These are phyloP conservation scores for Trisateles emortualis DNA, from an alignment of 2,888 invertebrate species.

Conservation along the genomic window DNA sequence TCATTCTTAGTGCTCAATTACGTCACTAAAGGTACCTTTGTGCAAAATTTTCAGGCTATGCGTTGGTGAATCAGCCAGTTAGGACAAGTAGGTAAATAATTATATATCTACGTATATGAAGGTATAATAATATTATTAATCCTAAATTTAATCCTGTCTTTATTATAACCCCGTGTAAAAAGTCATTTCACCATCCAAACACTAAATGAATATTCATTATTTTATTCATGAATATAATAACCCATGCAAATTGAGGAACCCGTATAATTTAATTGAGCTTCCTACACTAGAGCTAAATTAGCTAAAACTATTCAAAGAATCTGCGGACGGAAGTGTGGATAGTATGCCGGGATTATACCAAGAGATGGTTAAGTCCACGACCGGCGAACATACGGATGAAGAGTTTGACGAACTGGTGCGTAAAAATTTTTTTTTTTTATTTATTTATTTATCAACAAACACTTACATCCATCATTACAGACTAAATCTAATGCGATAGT, in stretches of 20 bases:
- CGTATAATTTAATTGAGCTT: constrained; percentile 55
- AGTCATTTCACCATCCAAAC: constrained; percentile 37
- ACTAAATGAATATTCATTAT: constrained; percentile 46
- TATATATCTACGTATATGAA: no score
- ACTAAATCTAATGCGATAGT: no score
- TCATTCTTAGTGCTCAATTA: no score
- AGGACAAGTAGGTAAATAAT: no score
- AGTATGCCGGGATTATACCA: constrained; percentile 20
- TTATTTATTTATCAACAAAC: no score
- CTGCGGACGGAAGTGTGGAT: constrained; percentile 26
- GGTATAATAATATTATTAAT: no score
- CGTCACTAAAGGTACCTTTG: no score
- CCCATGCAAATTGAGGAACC: constrained; percentile 41
- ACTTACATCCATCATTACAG: no score
- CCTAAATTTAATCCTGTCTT: no score
- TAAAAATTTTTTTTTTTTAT: not conserved
- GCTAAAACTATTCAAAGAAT: constrained; percentile 59
- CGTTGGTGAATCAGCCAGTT: no score
- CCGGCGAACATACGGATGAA: constrained; percentile 13
- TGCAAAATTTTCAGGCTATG: no score
- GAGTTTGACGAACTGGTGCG: not conserved
- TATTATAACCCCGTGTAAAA: constrained; percentile 27
- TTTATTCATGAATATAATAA: constrained; percentile 44
- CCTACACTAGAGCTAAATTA: constrained; percentile 50
- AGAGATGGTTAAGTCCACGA: constrained; percentile 13